These are phyloP conservation scores for Pan paniscus DNA, from an alignment of 2,113 vertebrate species.

Conservation along the genomic window DNA sequence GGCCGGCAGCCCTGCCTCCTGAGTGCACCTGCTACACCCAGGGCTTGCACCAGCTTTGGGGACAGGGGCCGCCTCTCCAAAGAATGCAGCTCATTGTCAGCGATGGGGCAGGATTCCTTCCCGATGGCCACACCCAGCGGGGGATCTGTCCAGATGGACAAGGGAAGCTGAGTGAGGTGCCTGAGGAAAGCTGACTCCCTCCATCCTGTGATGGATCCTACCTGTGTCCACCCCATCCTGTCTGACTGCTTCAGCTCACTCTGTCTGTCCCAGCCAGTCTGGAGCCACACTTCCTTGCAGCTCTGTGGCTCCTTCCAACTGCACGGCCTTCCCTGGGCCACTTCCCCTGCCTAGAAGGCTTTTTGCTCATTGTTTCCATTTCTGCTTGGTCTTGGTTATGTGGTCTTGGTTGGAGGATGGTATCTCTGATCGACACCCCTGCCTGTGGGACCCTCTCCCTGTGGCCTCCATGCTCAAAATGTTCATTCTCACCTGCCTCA, in stretches of 20 bases:
- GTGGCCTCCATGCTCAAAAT: no score
- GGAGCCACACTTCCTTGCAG: not conserved
- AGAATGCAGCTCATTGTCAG: not conserved
- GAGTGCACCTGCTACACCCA: not conserved
- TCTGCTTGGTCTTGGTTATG: not conserved
- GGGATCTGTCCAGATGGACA: not conserved
- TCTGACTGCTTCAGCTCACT: not conserved
- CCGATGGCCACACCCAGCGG: not conserved
- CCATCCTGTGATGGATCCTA: not conserved
- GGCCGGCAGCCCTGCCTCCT: not conserved
- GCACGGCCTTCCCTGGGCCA: not conserved
- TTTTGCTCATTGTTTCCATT: not conserved
- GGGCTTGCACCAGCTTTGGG: not conserved
- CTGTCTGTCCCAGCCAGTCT: not conserved
- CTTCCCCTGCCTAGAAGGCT: no score
- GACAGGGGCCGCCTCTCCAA: not conserved
- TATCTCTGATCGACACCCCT: not conserved
- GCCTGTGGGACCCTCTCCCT: no score
- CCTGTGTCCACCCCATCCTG: rapidly evolving
- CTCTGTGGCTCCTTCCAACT: no score
- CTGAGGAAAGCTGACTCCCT: not conserved
- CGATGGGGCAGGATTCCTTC: not conserved
- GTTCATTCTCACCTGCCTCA: no score
- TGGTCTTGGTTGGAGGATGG: not conserved
- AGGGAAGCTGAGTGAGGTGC: not conserved